Evolutionary conservation across 1,140 invertebrate genomes (phyloP).

Genomic region (Oedothorax gibbosus): DNA sequence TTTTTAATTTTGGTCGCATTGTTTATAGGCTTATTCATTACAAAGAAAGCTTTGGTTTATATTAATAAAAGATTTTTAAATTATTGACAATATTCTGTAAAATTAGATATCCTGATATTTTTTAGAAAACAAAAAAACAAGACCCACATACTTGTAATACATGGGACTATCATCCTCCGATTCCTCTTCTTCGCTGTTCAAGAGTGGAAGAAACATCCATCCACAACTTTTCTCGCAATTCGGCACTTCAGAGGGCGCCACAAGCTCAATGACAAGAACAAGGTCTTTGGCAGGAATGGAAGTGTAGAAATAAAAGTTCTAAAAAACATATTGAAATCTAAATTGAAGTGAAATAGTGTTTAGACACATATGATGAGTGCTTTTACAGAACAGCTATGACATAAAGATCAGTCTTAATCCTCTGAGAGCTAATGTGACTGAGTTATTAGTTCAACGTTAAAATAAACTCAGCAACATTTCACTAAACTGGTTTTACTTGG

Average conservation of each 20-base stretch:
- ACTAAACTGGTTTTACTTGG: no score
- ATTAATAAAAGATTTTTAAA: neutral
- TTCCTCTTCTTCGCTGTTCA: constrained; percentile 20
- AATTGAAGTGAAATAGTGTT: neutral
- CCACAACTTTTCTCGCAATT: constrained; percentile 11
- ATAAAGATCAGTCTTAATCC: no score
- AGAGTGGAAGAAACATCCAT: constrained; percentile 19
- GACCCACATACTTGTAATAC: constrained; percentile 26
- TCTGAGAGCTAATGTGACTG: no score
- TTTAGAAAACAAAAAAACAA: neutral
- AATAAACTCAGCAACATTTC: no score
- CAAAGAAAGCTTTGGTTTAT: neutral
- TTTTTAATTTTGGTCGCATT: neutral
- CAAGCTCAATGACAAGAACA: constrained; percentile 40
- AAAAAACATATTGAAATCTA: neutral
- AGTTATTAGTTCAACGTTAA: no score
- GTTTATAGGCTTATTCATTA: neutral
- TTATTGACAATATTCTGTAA: no score
- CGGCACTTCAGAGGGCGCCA: constrained; percentile 8
- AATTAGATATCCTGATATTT: neutral
- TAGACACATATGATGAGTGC: no score
- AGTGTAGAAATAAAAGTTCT: constrained; percentile 52
- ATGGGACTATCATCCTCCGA: neutral
- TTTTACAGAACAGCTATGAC: no score
- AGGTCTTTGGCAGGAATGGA: constrained; percentile 42